Base-by-base conservation (phyloP, 2,888 invertebrate species). In the Deilephila elpenor region DNA sequence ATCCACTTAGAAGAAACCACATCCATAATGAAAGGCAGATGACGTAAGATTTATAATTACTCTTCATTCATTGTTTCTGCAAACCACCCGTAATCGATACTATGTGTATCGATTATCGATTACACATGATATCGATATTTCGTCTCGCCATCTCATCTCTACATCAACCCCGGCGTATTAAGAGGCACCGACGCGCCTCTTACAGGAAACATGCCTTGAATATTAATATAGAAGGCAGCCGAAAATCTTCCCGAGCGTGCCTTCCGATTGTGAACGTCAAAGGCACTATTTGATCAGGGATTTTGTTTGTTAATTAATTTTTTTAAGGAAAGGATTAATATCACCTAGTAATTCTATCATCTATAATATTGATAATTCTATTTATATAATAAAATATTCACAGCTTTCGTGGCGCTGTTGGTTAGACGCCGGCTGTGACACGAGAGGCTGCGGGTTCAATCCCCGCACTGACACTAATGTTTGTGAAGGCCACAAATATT, bases 171-270 rank as follows among this genome's bases (percentile, higher is more conserved):
- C 73, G 34, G 32, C 37, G 32, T 29, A 71, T 71, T 19, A 19
- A 32, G 56, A 37, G 60, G 71, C 29, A 59, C 71, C 61, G 7
- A 51, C n/a, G 20, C 73, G 61, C 25, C 51, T 53, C 59, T 72
- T 64, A 73, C n/a, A 19, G 20, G 44, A 59, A 34, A 34, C 32
- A 59, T 71, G 71, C 14, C 37, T 59, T 71, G 56, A 71, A 71
- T 71, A 56, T 59, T 59, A 56, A 71, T 59, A 3, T 11, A 19
- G 19, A 11, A 6, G 37, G 5, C 56, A 25, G 51, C 20, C 17
- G 25, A 37, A 70, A 70, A 20, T 34, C 71, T 71, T 71, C 51
- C 19, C 7, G 20, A 32, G 29, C 60, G 44, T 44, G 17, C n/a
- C 56, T n/a, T 17, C n/a, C 56, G 56, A 56, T n/a, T 56, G 19